Evolutionary conservation across 2,888 invertebrate species (phyloP), one percentile per base, ranked within the genome.

Genomic region (Heterodera filipjevi): DNA sequence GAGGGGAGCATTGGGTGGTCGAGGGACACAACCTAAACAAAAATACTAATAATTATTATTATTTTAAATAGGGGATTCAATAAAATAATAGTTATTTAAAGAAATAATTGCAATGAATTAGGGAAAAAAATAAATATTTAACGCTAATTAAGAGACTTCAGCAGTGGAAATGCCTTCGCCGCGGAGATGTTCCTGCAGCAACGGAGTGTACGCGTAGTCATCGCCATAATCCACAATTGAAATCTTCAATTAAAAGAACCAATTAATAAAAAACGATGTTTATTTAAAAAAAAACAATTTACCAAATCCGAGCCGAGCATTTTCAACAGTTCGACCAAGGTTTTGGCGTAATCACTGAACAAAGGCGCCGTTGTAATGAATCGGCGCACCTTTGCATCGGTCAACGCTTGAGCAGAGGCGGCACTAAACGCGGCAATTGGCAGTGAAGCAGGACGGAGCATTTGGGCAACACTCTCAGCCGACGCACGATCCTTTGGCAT

Each of bases 391-490:
- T 82, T 82, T 35, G 83, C 75, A 33, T 86, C 84, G 22, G 83
- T 80, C 64, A 86, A 79, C 10, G 84, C 85, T 75, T 86, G 83
- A 66, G 82, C 85, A 0, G 86, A 82, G 22, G 79, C 81, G 12
- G 84, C 81, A 30, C 84, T 85, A 78, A 87, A 88, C 2, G 87
- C 85, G n/a, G 83, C 85, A 3, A 87, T 84, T 22, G 86, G 86
- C 44, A 88, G 74, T 27, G 82, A 81, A 27, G 86, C 82, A 10
- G 86, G 84, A 22, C 83, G 81, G 22, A 89, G 81, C 39, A 87
- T 78, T 35, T 84, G 83, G 44, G 85, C 86, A 22, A 87, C 81
- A 19, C 83, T 82, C 53, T 82, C 77, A 12, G 88, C 84, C 5
- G 86, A 85, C 22, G 78, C 73, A 27, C 82, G 82, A 77, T 88